Evolutionary conservation across 2,113 vertebrate species (phyloP).

Genomic region (Machaerirhynchus nigripectus): DNA sequence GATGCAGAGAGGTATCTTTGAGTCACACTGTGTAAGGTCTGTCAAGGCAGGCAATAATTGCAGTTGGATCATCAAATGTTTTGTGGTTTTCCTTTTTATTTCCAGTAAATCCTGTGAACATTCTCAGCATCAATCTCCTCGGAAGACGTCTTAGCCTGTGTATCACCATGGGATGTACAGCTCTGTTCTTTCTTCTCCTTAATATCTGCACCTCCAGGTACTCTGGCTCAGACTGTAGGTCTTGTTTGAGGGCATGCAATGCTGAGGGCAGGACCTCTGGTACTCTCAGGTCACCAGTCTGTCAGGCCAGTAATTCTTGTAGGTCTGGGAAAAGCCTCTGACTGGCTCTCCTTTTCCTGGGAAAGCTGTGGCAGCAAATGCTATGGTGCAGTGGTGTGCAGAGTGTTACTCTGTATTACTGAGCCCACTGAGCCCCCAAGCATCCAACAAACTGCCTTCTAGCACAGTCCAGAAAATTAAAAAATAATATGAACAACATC

Average conservation of each 20-base stretch:
- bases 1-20: not conserved
- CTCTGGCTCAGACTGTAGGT: not conserved
- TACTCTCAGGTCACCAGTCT: not conserved
- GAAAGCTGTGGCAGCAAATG: not conserved
- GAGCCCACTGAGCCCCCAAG: not conserved
- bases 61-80: not conserved
- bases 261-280: not conserved
- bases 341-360: not conserved
- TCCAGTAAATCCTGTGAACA: slow-evolving; percentile 90
- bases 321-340: not conserved
- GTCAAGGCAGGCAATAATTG: not conserved
- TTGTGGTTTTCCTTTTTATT: not conserved
- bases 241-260: rapidly evolving
- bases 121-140: slow-evolving; percentile 82
- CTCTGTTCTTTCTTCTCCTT: slow-evolving; percentile 86
- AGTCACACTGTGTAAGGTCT: not conserved
- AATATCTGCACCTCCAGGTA: slow-evolving; percentile 91
- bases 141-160: slow-evolving; percentile 82
- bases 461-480: not conserved
- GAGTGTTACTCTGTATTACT: not conserved
- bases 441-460: not conserved
- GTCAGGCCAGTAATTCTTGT: not conserved
- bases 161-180: slow-evolving; percentile 82
- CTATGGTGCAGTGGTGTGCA: not conserved
- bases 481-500: not conserved